These are phyloP conservation scores for Chrysomela aeneicollis DNA, from an alignment of 2,888 invertebrate genomes.

Conservation along the genomic window DNA sequence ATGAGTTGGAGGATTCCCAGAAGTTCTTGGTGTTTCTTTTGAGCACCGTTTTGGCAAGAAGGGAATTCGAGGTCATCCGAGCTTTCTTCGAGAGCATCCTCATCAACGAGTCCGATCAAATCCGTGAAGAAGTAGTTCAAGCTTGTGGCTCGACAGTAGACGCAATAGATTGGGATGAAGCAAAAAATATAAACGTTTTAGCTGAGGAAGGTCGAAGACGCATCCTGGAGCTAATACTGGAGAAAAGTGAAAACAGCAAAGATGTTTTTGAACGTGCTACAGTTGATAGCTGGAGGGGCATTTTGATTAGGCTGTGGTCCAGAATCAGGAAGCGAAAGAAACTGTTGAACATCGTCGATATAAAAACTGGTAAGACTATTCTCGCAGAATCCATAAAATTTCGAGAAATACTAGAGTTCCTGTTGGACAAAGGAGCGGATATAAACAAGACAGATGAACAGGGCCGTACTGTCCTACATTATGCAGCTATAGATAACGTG, in stretches of 20 bases:
- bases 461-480: conserved; percentile 12
- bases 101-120: background rate
- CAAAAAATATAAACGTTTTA: background rate
- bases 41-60: background rate
- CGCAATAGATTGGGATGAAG: background rate
- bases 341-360: no score
- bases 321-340: no score
- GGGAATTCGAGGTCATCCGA: background rate
- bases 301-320: background rate
- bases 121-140: background rate
- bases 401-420: background rate
- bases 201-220: background rate
- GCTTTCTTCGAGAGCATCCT: background rate
- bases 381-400: background rate
- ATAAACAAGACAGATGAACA: background rate
- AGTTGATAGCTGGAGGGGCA: background rate
- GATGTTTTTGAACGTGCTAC: background rate
- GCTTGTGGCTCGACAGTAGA: background rate
- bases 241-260: background rate
- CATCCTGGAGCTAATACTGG: conserved; percentile 4
- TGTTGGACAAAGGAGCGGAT: conserved; percentile 11
- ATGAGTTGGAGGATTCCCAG: background rate
- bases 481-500: background rate
- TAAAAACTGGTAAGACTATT: background rate
- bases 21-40: background rate